Evolutionary conservation across 2,888 invertebrate genomes (phyloP).

Genomic region (Caenorhabditis angaria): DNA sequence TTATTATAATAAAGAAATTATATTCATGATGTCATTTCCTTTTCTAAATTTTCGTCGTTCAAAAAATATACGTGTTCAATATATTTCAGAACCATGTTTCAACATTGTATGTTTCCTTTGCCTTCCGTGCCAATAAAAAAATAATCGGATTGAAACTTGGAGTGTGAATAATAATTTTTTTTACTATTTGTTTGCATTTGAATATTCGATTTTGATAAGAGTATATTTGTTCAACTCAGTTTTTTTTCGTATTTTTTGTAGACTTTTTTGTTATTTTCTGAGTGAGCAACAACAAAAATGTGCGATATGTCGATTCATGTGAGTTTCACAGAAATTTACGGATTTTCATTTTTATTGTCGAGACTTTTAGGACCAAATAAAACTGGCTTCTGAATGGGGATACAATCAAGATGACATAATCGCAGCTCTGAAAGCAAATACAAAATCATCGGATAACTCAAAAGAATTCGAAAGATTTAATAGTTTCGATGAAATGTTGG

Average conservation of each 20-base stretch:
- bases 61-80: too few species aligned
- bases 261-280: neutral
- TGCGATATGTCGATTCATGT: constrained; percentile 29
- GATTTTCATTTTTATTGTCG: neutral
- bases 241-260: neutral
- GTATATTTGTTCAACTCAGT: constrained; percentile 1
- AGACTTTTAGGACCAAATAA: constrained; percentile 32
- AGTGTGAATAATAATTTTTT: constrained; percentile 4
- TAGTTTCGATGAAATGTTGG: constrained; percentile 49
- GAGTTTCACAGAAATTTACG: neutral
- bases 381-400: constrained; percentile 41
- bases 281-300: constrained; percentile 11
- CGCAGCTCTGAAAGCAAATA: constrained; percentile 32
- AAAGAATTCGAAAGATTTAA: constrained; percentile 44
- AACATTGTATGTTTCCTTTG: neutral
- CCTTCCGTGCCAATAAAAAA: neutral
- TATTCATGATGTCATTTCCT: too few species aligned
- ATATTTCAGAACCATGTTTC: neutral
- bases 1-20: too few species aligned
- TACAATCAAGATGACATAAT: constrained; percentile 42
- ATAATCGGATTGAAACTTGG: constrained; percentile 1
- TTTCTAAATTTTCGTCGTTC: too few species aligned
- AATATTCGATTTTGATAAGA: constrained; percentile 3
- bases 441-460: constrained; percentile 6
- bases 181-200: constrained; percentile 4